Base-by-base conservation (phyloP, 2,797 vertebrate species). In the Crocidura indochinensis region DNA sequence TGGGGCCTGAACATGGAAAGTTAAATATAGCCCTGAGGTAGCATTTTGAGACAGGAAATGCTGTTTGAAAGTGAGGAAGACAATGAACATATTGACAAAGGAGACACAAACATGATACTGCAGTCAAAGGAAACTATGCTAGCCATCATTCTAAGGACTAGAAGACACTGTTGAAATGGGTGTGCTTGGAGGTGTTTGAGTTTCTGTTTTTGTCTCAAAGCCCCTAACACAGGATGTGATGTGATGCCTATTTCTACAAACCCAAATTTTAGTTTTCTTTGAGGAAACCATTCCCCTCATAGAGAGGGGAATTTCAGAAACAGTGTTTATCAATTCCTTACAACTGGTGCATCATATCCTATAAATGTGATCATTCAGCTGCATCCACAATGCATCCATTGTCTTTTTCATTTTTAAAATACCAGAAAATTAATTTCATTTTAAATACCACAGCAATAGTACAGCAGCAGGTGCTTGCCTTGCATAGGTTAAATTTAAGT, bases 1-100 rank as follows among this genome's bases (percentile, higher is more conserved):
- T 2, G 69, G n/a, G 6, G 73, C 88, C 27, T 31, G 69, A 76
- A 49, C 19, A 38, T 27, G 6, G 56, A 81, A 65, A 17, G 80
- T 68, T 91, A 81, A 91, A 80, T 71, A 76, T 83, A 83, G 62
- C 6, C 15, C 19, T 51, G 84, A 85, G 19, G 31, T 51, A 64
- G 67, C 47, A 68, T 85, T 90, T 90, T 85, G 93, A 73, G 84
- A 90, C 79, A 74, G 92, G 88, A 94, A 95, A 77, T 72, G 31
- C 67, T 74, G 72, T 44, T 88, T 72, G 46, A 80, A 88, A 78
- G 62, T 84, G 56, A 91, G 64, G 79, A 84, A 85, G 71, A 91
- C 17, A 24, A 64, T 68, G 91, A 92, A 82, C 67, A 60, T 51
- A 64, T 38, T 74, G 72, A 85, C 80, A 67, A 87, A 87, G 64